A percentile compares a stretch with the other conserved stretches of the same genome.
phyloP scores from a whole-genome alignment of 2,113 vertebrate genomes.

The Gasterosteus nipponicus region DNA sequence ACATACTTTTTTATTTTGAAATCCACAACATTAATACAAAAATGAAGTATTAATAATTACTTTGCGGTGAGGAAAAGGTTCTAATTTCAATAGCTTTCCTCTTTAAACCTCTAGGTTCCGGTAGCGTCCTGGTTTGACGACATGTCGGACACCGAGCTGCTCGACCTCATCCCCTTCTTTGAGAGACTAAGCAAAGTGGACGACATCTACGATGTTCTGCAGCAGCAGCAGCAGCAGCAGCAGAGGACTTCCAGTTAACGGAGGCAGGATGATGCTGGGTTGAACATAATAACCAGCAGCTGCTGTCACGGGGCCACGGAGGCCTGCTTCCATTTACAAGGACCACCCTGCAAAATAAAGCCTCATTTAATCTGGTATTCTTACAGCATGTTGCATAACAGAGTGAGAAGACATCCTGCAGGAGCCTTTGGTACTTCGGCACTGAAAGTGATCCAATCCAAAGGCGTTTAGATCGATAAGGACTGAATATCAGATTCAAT shows the following conservation, averaged over 20 bases:
- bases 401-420: slow-evolving; percentile 4
- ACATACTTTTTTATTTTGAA: not conserved
- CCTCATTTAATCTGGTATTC: slow-evolving; percentile 34
- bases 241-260: slow-evolving; percentile 90
- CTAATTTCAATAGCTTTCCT: not conserved
- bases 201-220: slow-evolving; percentile 90
- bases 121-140: slow-evolving; percentile 98
- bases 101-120: slow-evolving; percentile 84
- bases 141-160: slow-evolving; percentile 94
- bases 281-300: slow-evolving; percentile 43
- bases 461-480: not conserved
- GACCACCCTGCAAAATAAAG: slow-evolving; percentile 68
- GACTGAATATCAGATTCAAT: slow-evolving; percentile 42
- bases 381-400: not conserved
- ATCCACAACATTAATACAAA: not conserved
- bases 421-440: not conserved
- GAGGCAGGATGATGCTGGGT: slow-evolving; percentile 20
- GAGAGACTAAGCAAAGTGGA: slow-evolving; percentile 95
- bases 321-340: slow-evolving; percentile 75
- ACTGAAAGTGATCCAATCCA: not conserved
- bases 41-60: not conserved
- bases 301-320: slow-evolving; percentile 74
- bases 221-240: slow-evolving; percentile 91
- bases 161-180: slow-evolving; percentile 96
- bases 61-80: not conserved